These are phyloP conservation scores for Syrmaticus mikado DNA, from an alignment of 2,113 vertebrate species.

Conservation along the genomic window DNA sequence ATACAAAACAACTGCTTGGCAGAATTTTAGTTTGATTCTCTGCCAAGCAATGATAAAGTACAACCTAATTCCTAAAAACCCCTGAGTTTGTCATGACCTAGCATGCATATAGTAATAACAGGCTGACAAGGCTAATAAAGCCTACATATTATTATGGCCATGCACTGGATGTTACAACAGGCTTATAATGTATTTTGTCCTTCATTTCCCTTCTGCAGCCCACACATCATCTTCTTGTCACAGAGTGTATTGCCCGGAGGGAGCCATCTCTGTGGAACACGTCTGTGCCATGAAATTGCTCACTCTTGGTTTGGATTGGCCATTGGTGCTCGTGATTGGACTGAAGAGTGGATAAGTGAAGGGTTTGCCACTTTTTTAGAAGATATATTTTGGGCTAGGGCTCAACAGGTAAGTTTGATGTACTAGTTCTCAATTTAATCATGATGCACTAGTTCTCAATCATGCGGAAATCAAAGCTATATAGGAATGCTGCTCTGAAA, in stretches of 20 bases:
- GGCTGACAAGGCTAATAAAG: conserved; percentile 55
- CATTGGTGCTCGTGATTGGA: conserved; percentile 95
- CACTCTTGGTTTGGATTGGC: conserved; percentile 97
- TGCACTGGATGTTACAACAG: conserved; percentile 35
- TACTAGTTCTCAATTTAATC: background rate
- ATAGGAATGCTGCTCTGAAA: background rate
- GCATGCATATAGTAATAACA: conserved; percentile 69
- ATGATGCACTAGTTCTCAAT: background rate
- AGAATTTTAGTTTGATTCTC: conserved; percentile 43
- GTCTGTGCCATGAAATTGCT: conserved; percentile 95
- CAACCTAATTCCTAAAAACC: conserved; percentile 37
- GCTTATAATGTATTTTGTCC: conserved; percentile 59
- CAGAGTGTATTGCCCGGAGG: conserved; percentile 85
- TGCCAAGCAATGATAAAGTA: conserved; percentile 53
- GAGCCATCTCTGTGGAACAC: conserved; percentile 85
- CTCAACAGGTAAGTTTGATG: conserved; percentile 83
- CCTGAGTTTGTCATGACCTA: conserved; percentile 48
- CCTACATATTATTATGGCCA: conserved; percentile 40
- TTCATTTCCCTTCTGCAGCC: conserved; percentile 80
- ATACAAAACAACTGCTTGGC: conserved; percentile 41
- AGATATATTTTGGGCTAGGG: conserved; percentile 89
- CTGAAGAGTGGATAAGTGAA: conserved; percentile 98
- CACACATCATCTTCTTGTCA: conserved; percentile 94
- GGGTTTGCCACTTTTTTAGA: conserved; percentile 96
- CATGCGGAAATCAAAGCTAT: background rate